Evolutionary conservation across 2,113 vertebrate genomes (phyloP).

Genomic region (Lagenorhynchus albirostris): DNA sequence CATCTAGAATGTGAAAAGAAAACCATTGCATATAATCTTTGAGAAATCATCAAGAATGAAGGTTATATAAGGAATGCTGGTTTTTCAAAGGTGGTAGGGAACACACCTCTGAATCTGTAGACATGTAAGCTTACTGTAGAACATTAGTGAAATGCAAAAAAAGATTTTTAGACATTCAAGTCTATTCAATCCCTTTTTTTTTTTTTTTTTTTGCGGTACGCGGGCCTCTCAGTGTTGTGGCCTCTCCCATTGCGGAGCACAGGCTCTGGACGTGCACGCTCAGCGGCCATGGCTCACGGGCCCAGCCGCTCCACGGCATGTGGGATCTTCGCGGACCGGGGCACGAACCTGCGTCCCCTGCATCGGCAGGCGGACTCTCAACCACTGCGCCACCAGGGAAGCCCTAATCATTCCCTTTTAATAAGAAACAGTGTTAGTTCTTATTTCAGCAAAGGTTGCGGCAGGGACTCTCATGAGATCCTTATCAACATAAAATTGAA

Average conservation of each 20-base stretch:
- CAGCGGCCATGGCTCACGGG: too few relatives aligned
- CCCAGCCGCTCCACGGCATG: too few relatives aligned
- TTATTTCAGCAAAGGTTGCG: background rate
- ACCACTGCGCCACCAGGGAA: too few relatives aligned
- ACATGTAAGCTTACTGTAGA: background rate
- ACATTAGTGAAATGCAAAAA: background rate
- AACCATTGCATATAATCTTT: background rate
- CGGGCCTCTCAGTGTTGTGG: too few relatives aligned
- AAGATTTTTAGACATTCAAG: background rate
- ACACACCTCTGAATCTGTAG: background rate
- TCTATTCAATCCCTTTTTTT: background rate
- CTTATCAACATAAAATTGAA: background rate
- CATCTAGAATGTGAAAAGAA: constrained; percentile 3
- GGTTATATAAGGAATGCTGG: background rate
- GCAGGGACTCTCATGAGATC: background rate
- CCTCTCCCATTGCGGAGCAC: too few relatives aligned
- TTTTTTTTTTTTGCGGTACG: too few relatives aligned
- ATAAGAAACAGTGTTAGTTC: background rate
- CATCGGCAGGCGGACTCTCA: too few relatives aligned
- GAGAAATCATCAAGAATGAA: background rate
- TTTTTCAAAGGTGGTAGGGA: background rate
- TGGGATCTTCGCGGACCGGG: too few relatives aligned
- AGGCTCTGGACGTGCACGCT: too few relatives aligned
- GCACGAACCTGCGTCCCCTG: too few relatives aligned
- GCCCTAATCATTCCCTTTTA: background rate